These are phyloP conservation scores for Brachyhypopomus occidentalis DNA, from an alignment of 2,113 vertebrate species.

Conservation along the genomic window DNA sequence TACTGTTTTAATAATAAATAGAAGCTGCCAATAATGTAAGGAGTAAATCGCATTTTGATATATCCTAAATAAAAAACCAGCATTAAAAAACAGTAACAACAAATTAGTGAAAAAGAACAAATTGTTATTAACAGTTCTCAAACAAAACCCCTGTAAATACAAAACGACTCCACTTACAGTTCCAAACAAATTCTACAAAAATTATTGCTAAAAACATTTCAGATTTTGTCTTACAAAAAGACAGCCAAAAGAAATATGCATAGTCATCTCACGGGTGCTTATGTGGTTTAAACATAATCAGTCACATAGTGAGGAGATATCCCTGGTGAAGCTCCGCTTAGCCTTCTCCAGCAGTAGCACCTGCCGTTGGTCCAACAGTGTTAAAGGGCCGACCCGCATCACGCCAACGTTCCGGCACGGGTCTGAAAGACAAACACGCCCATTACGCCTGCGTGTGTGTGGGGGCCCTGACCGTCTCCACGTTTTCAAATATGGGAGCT, in stretches of 20 bases:
- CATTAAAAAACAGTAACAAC: background rate
- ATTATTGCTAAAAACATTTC: constrained; percentile 6
- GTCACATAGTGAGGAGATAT: background rate
- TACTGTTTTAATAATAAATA: background rate
- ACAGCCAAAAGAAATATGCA: constrained; percentile 70
- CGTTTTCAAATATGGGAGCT: no score
- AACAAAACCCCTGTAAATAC: background rate
- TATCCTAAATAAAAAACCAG: background rate
- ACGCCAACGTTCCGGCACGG: constrained; percentile 82
- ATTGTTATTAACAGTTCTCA: background rate
- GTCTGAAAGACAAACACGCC: constrained; percentile 80
- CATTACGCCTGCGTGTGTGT: no score
- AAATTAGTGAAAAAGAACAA: background rate
- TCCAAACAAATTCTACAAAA: constrained; percentile 22
- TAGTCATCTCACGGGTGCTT: constrained; percentile 73
- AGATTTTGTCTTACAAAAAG: background rate
- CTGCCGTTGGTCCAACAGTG: background rate
- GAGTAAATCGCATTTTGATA: background rate
- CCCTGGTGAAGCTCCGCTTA: constrained; percentile 29
- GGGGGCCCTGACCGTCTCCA: no score
- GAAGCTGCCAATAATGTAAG: background rate
- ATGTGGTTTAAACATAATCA: background rate
- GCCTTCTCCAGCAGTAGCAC: background rate
- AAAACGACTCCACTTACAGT: constrained; percentile 7
- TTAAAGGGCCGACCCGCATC: constrained; percentile 51